Evolutionary conservation across 2,888 invertebrate genomes (phyloP), one percentile per base, ranked within the genome.

Genomic region (Operophtera brumata): DNA sequence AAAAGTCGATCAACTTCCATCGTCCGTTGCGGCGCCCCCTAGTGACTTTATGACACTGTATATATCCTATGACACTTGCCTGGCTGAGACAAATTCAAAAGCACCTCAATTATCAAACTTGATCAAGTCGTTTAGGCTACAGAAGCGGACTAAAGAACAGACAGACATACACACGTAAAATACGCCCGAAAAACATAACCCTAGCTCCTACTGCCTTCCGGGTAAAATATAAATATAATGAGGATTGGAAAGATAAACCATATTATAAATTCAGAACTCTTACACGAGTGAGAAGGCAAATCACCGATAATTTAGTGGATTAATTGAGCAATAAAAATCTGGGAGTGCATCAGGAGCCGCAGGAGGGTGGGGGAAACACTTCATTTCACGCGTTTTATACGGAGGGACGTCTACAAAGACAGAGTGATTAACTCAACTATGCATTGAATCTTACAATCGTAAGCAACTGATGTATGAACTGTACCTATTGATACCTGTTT

Each of bases 301-400:
- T 75, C 75, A 73, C 68, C 67, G 68, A 70, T 67, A 75, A 77
- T 73, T 73, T 75, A 80, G 76, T 74, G 73, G 75, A 83, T 81
- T 84, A 85, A 85, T 85, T 84, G 85, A 83, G 80, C 80, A 81
- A 85, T 86, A 84, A 85, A 83, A 81, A 81, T 80, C 78, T 78
- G 80, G 71, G 71, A 71, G 64, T 68, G 62, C 65, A 65, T 71
- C 65, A 67, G 65, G 64, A 66, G 68, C 3, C n/a, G 71, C 71
- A 69, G 65, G 62, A 59, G 71, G 73, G 77, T 73, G 36, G 36
- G 13, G 79, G 85, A 78, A 84, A 85, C 86, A 88, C 86, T 85
- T 86, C 88, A 88, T 90, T 89, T 88, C 86, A 85, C 88, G 88
- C 88, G 78, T 82, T 86, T 86, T 86, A 86, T 83, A 71, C 80